Evolutionary conservation across 2,113 vertebrate species (phyloP).

Genomic region (Miniopterus natalensis): DNA sequence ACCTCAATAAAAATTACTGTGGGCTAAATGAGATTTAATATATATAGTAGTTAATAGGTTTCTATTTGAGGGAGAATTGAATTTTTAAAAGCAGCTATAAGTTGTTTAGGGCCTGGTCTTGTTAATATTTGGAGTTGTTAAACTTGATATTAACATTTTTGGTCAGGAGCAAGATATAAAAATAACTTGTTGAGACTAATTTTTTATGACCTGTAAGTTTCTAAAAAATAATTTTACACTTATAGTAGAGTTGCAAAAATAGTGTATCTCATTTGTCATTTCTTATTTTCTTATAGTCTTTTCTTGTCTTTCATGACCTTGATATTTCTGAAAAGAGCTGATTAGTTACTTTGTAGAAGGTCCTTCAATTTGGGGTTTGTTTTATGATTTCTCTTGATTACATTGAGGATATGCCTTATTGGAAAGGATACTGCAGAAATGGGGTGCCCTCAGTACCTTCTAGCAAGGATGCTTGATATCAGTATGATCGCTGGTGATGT

Average conservation of each 20-base stretch:
- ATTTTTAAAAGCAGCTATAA: conserved; percentile 22
- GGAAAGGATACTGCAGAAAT: neutral
- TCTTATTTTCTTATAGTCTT: neutral
- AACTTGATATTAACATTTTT: conserved; percentile 48
- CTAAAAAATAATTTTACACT: neutral
- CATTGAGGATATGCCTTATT: neutral
- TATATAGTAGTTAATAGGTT: neutral
- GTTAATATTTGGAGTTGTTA: conserved; percentile 31
- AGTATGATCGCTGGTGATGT: neutral
- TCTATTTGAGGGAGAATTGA: conserved; percentile 29
- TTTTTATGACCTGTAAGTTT: conserved; percentile 21
- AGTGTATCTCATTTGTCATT: neutral
- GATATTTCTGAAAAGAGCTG: neutral
- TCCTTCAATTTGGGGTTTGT: neutral
- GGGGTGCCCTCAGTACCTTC: neutral
- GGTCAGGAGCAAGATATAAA: neutral
- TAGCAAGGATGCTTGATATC: neutral
- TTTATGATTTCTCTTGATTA: conserved; percentile 2
- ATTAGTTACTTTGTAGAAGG: neutral
- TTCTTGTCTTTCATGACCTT: neutral
- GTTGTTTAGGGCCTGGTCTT: neutral
- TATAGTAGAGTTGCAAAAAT: neutral
- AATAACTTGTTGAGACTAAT: neutral
- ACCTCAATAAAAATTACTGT: neutral
- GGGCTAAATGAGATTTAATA: neutral